These are phyloP conservation scores for Anguilla megastoma DNA, from an alignment of 2,797 vertebrate species.

Conservation along the genomic window DNA sequence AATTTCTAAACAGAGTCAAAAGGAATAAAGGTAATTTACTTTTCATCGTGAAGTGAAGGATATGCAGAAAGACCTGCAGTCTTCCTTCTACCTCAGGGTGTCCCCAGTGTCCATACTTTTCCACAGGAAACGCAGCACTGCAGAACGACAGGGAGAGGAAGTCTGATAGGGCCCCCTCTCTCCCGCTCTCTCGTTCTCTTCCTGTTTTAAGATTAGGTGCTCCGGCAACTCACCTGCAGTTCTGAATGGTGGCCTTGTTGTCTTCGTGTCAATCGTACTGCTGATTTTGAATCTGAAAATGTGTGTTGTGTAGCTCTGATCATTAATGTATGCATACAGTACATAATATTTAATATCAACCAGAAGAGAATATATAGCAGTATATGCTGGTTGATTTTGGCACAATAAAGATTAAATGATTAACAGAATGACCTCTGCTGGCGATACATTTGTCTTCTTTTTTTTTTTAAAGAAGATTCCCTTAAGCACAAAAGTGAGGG, in stretches of 20 bases:
- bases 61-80: neutral
- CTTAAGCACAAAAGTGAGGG: neutral
- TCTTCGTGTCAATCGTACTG: constrained; percentile 8
- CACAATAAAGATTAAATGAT: constrained; percentile 73
- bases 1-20: neutral
- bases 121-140: neutral
- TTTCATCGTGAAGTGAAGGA: neutral
- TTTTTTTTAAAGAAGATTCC: neutral
- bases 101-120: neutral
- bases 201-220: constrained; percentile 3
- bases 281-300: constrained; percentile 35
- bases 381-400: constrained; percentile 60
- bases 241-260: constrained; percentile 1
- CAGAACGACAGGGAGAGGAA: constrained; percentile 30
- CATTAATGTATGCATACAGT: constrained; percentile 48
- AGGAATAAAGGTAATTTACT: neutral
- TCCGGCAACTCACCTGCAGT: neutral
- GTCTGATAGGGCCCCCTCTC: neutral
- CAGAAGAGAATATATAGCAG: constrained; percentile 53
- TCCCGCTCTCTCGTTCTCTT: neutral
- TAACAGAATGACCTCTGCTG: constrained; percentile 61
- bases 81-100: neutral
- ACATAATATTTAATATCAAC: constrained; percentile 43
- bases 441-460: constrained; percentile 39
- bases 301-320: constrained; percentile 26